Evolutionary conservation across 2,888 invertebrate species (phyloP).

Genomic region (Hermaeophaga mercurialis): DNA sequence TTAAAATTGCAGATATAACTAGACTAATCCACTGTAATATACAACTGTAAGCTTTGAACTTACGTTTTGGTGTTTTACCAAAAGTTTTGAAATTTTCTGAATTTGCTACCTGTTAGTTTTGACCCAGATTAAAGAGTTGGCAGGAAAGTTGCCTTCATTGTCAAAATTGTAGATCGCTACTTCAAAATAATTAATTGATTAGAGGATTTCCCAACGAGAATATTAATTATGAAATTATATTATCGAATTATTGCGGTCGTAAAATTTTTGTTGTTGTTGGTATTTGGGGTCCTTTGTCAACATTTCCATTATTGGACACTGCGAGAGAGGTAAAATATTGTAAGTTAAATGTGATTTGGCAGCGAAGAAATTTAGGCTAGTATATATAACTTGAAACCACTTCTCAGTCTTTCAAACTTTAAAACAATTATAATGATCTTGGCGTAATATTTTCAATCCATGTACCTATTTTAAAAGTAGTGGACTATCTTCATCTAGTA

Average conservation of each 20-base stretch:
- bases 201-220: background rate
- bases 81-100: background rate
- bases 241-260: background rate
- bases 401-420: slow-evolving; percentile 3
- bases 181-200: slow-evolving; percentile 5
- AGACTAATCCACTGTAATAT: no score
- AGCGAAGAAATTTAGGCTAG: slow-evolving; percentile 37
- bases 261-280: slow-evolving; percentile 6
- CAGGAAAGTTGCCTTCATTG: no score
- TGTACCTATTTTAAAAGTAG: no score
- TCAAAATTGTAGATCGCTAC: no score
- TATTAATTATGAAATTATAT: background rate
- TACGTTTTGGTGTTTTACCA: background rate
- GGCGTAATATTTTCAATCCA: no score
- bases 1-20: no score
- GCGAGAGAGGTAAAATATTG: slow-evolving; percentile 1
- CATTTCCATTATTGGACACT: slow-evolving; percentile 7
- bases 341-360: no score
- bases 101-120: no score
- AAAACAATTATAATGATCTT: no score
- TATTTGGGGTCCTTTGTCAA: slow-evolving; percentile 2
- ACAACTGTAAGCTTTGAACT: no score
- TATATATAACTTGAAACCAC: slow-evolving; percentile 7
- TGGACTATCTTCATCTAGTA: no score
- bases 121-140: no score